Evolutionary conservation across 1,140 invertebrate species (phyloP).

Genomic region (Diabrotica undecimpunctata): DNA sequence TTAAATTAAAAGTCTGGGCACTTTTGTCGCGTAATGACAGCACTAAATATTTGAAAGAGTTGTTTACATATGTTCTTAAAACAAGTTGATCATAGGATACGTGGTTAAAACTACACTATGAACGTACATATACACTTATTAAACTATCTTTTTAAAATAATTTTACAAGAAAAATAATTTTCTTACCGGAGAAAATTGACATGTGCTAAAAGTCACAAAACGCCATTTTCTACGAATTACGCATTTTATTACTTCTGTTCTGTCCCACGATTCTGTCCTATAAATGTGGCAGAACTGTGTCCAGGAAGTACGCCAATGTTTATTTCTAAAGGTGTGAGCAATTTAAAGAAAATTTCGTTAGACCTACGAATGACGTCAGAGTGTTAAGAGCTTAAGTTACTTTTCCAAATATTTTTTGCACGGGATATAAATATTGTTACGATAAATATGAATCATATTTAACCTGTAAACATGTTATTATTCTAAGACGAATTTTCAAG

Average conservation of each 20-base stretch:
- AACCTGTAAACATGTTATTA: no score
- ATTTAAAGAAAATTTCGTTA: no score
- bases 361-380: no score
- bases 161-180: constrained; percentile 21
- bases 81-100: background rate
- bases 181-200: constrained; percentile 37
- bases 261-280: background rate
- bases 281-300: constrained; percentile 1
- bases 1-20: background rate
- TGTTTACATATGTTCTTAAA: background rate
- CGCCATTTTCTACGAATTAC: constrained; percentile 32
- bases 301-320: background rate
- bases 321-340: no score
- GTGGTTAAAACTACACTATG: background rate
- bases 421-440: no score
- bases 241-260: background rate
- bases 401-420: no score
- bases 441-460: no score
- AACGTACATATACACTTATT: background rate
- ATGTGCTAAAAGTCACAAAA: constrained; percentile 36
- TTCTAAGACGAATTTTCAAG: no score
- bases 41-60: constrained; percentile 14
- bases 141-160: constrained; percentile 3
- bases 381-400: no score
- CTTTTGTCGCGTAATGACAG: constrained; percentile 18